Conservation (phyloP, 2,113 vertebrate genomes). For the Cyphomyrus plagiostoma region DNA sequence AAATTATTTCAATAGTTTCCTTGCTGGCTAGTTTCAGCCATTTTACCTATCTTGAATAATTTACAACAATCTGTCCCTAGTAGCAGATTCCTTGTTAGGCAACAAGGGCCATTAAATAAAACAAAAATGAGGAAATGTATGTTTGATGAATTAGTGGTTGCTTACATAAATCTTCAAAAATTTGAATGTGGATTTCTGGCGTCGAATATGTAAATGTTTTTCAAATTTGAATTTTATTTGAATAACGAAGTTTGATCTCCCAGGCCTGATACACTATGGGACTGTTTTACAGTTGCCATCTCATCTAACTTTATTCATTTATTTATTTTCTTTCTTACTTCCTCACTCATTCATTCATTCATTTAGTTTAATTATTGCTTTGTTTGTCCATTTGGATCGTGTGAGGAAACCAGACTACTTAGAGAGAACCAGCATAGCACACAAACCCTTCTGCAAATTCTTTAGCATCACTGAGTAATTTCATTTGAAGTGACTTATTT, state of each 20-base stretch:
- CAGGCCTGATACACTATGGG: neutral
- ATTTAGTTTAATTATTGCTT: neutral
- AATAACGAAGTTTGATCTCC: neutral
- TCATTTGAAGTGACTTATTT: conserved; percentile 18
- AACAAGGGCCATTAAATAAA: neutral
- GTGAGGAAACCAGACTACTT: neutral
- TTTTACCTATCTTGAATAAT: neutral
- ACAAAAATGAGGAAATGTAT: neutral
- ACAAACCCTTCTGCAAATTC: neutral
- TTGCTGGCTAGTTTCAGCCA: neutral
- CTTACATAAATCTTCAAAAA: neutral
- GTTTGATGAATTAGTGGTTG: neutral
- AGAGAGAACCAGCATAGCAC: neutral
- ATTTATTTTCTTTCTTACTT: neutral
- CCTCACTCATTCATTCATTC: neutral
- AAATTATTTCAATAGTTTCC: neutral
- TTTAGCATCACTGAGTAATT: neutral
- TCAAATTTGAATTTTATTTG: neutral
- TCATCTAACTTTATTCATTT: neutral
- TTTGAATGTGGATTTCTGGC: neutral
- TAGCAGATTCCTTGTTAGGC: neutral
- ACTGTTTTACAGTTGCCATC: neutral
- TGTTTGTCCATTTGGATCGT: neutral
- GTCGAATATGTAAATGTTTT: neutral
- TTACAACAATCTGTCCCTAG: neutral